These are phyloP conservation scores for Patella caerulea DNA, from an alignment of 2,888 invertebrate species.

Conservation along the genomic window DNA sequence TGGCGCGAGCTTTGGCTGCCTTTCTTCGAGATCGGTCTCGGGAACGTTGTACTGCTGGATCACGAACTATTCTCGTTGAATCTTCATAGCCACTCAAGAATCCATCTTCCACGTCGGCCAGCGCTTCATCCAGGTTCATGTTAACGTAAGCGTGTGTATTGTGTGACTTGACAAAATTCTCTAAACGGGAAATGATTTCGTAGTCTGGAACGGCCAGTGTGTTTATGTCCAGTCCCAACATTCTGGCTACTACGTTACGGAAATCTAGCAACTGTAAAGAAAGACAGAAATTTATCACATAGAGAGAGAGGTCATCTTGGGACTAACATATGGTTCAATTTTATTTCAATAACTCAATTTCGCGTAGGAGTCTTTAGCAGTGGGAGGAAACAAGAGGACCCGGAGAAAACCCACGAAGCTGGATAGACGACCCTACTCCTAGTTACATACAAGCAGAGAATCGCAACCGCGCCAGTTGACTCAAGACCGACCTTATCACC, in stretches of 20 bases:
- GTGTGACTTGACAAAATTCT: constrained; percentile 70
- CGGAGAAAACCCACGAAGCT: no score
- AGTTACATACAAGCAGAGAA: no score
- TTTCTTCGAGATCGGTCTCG: constrained; percentile 49
- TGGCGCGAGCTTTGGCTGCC: constrained; percentile 39
- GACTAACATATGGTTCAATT: no score
- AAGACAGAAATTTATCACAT: background rate
- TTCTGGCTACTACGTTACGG: constrained; percentile 69
- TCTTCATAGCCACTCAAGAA: constrained; percentile 46
- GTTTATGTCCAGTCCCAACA: constrained; percentile 71
- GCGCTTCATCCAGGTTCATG: constrained; percentile 62
- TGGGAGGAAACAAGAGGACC: no score
- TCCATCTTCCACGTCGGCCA: constrained; percentile 66
- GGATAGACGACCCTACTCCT: no score
- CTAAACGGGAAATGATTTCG: constrained; percentile 71
- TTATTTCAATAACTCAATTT: no score
- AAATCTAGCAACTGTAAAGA: constrained; percentile 70
- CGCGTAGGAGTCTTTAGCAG: no score
- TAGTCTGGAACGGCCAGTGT: constrained; percentile 71
- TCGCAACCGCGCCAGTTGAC: no score
- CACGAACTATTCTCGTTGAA: constrained; percentile 34
- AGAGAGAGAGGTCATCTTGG: no score
- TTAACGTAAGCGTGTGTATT: constrained; percentile 65
- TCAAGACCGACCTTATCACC: no score
- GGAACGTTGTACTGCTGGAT: constrained; percentile 46